Evolutionary conservation across 2,797 vertebrate genomes (phyloP), one percentile per base, ranked within the genome.

Genomic region (Myotis pilosus): DNA sequence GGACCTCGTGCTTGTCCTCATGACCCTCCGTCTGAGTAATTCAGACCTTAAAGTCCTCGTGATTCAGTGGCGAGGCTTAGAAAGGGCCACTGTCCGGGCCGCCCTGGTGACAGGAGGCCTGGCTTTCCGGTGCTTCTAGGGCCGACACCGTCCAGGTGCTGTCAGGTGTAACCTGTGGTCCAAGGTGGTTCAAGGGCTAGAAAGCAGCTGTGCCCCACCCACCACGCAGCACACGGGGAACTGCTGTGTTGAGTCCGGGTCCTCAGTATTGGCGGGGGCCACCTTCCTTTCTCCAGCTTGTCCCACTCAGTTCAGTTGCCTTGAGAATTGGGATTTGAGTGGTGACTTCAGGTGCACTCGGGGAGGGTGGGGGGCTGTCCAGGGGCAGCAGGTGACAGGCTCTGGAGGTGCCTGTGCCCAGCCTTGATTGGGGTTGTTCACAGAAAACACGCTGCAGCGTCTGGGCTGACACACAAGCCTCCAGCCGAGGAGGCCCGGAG

Each of bases 241-340:
- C 28, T 8, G 0, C 4, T 0, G 20, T 20, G 62, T 0, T 66
- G 6, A 6, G 10, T 9, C 0, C 11, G 1, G 16, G 51, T 4
- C 15, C 0, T 6, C 17, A 0, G 6, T 12, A 5, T 12, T 36
- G 5, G 20, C 12, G 2, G 4, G 8, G 28, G 72, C 13, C 23
- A 0, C 47, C 33, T 64, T 15, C 23, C 44, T 7, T 25, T 22
- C 53, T 38, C 11, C 25, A 20, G 0, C 12, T n/a, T 23, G 49
- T 25, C 8, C 55, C 1, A 0, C 41, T 89, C 0, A 1, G 28
- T 23, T 89, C 0, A 2, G 28, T 28, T 60, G n/a, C 62, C 64
- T 62, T 28, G 33, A 51, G 69, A 60, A 16, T 30, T 83, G 3
- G 1, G n/a, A 1, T 1, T 0, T 38, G 33, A 22, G 25, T 30